These are phyloP conservation scores for Xerus rutilus DNA, from an alignment of 2,797 vertebrate species.

Conservation along the genomic window DNA sequence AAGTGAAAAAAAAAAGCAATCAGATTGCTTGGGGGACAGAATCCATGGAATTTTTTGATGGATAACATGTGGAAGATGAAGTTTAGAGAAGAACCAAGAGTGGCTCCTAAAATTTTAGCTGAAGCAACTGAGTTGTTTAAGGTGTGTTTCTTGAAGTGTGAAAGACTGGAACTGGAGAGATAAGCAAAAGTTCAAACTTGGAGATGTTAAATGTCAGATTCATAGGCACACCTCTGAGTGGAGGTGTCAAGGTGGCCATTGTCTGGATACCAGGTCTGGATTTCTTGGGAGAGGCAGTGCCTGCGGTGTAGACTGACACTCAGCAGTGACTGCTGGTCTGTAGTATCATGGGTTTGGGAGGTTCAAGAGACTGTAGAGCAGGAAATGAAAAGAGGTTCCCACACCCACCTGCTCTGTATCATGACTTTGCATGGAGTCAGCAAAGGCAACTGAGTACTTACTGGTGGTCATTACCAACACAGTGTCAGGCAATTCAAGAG, in stretches of 20 bases:
- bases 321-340: not conserved
- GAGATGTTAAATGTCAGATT: not conserved
- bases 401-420: not conserved
- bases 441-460: not conserved
- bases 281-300: not conserved
- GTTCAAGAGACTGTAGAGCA: not conserved
- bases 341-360: not conserved
- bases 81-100: not conserved
- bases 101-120: not conserved
- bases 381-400: too few species aligned
- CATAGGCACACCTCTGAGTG: not conserved
- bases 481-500: not conserved
- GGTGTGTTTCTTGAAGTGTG: not conserved
- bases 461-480: not conserved
- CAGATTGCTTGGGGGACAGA: not conserved
- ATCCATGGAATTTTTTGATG: not conserved
- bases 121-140: not conserved
- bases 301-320: not conserved
- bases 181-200: not conserved
- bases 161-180: not conserved
- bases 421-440: not conserved
- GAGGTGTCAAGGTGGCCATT: not conserved
- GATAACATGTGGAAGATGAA: not conserved
- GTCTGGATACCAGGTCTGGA: not conserved
- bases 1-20: not conserved